Evolutionary conservation across 2,113 vertebrate species (phyloP), one percentile per base, ranked within the genome.

Genomic region (Alaudala cheleensis): DNA sequence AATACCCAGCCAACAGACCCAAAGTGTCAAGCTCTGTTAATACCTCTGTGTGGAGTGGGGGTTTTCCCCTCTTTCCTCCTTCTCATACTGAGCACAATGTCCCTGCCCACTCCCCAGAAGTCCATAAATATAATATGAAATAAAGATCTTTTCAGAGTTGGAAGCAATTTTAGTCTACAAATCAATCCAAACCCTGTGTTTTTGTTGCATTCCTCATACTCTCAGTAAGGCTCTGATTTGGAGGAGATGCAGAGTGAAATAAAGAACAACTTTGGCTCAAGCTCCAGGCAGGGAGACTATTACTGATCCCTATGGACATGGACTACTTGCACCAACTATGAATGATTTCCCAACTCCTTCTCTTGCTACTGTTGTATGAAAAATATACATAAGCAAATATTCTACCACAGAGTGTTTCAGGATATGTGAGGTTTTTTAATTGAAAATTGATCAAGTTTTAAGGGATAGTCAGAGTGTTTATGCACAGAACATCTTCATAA

Each of bases 341-440:
- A 81, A 37, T 81, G 79, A 78, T 84, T 90, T 92, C 71, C 56
- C 67, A 88, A 24, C 20, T 86, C 37, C 71, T 94, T 64, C 76
- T 83, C 22, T 82, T 92, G 93, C 92, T 97, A 94, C 93, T 74
- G 85, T 82, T 78, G 37, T 88, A 74, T 88, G 51, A 88, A 96
- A 92, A 95, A 49, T 54, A 54, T 29, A 42, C 53, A 44, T 28
- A 90, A 76, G 12, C 18, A 39, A 62, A 79, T 91, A 18, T 84
- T 87, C 39, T 73, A n/a, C 22, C 18, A 26, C 8, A 14, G 22
- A 89, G 7, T 1, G 1, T 56, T 91, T 88, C 6, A 18, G 57
- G n/a, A 50, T 81, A 47, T 24, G 13, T 44, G 31, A 71, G n/a
- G 9, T 4, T 8, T 71, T 93, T 76, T 34, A 40, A 50, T 6